Evolutionary conservation across 2,113 vertebrate species (phyloP).

Genomic region (Rhizomys pruinosus): DNA sequence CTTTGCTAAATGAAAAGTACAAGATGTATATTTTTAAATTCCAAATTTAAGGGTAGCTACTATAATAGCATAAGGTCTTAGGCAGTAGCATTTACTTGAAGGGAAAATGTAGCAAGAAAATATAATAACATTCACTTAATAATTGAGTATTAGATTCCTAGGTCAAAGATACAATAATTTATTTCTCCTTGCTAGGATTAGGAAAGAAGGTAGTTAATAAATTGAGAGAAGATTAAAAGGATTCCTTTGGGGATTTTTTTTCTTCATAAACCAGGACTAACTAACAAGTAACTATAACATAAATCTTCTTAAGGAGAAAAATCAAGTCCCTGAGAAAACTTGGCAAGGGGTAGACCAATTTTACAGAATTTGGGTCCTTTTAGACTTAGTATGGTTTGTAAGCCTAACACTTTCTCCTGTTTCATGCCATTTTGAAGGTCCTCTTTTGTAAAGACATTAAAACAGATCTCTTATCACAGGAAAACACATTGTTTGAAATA

Average conservation of each 20-base stretch:
- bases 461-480: constrained; percentile 80
- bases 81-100: background rate
- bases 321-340: background rate
- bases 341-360: constrained; percentile 42
- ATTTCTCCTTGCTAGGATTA: background rate
- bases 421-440: constrained; percentile 62
- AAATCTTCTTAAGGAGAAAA: constrained; percentile 40
- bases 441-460: constrained; percentile 76
- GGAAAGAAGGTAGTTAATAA: too few relatives aligned
- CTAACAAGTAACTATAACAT: constrained; percentile 40
- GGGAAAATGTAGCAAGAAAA: background rate
- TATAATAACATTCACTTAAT: background rate
- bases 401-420: background rate
- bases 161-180: background rate
- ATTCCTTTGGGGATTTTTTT: background rate
- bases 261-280: constrained; percentile 47
- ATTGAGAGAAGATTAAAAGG: constrained; percentile 32
- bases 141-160: background rate
- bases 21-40: background rate
- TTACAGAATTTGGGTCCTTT: constrained; percentile 57
- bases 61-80: background rate
- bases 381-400: constrained; percentile 61
- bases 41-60: background rate
- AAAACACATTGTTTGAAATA: constrained; percentile 76
- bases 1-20: constrained; percentile 55